Evolutionary conservation across 2,888 invertebrate genomes (phyloP).

Genomic region (Trachelus iudaicus): DNA sequence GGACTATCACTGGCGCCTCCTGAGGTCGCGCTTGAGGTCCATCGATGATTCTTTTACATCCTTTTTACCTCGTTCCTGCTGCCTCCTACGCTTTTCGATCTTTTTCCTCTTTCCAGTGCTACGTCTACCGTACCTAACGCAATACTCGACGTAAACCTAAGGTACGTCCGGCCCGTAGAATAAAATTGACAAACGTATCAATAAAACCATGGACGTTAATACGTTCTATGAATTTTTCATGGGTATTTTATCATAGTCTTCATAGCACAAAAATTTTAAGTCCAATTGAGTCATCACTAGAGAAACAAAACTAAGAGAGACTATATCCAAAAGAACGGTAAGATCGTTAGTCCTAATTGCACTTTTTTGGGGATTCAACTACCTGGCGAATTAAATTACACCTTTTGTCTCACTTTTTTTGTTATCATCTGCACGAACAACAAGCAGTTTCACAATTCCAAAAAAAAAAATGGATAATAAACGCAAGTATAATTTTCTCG

Average conservation of each 20-base stretch:
- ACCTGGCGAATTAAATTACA: neutral
- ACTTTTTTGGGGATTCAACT: neutral
- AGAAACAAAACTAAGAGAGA: neutral
- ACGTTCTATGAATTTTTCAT: neutral
- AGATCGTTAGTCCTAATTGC: neutral
- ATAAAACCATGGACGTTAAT: neutral
- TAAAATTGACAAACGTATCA: neutral
- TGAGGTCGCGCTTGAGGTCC: constrained; percentile 13
- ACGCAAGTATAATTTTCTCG: neutral
- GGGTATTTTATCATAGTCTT: neutral
- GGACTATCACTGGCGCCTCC: constrained; percentile 54
- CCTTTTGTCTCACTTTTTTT: too few species aligned
- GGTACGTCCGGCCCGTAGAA: neutral
- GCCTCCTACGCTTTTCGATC: neutral
- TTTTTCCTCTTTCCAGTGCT: neutral
- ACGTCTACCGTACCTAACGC: neutral
- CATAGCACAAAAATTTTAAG: neutral
- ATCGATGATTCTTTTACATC: constrained; percentile 4
- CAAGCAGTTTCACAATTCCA: too few species aligned
- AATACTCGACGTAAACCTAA: neutral
- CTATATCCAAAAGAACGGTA: neutral
- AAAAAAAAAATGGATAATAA: neutral
- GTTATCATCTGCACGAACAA: too few species aligned
- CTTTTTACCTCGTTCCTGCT: neutral
- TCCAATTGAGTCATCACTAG: neutral